Evolutionary conservation across 1,140 invertebrate species (phyloP).

Genomic region (Zaprionus kolodkinae): DNA sequence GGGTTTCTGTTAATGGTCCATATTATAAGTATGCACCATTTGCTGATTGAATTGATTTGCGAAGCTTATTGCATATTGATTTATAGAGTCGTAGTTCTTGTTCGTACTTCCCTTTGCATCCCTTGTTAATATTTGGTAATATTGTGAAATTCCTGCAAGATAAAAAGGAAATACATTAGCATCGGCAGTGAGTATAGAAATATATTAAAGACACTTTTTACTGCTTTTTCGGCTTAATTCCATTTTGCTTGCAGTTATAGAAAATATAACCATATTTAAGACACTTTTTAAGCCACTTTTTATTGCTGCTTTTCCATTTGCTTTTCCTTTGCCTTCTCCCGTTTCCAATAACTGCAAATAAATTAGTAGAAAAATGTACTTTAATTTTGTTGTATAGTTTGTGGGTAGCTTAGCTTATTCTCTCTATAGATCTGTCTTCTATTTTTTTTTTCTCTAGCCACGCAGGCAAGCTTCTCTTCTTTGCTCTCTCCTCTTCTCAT

Average conservation of each 20-base stretch:
- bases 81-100: background rate
- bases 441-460: slow-evolving; percentile 1
- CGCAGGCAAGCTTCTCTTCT: background rate
- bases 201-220: background rate
- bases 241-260: too few species aligned
- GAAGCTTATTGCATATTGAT: slow-evolving; percentile 17
- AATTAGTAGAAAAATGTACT: background rate
- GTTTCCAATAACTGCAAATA: slow-evolving; percentile 7
- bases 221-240: background rate
- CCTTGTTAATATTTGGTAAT: slow-evolving; percentile 12
- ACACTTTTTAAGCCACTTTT: background rate
- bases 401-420: slow-evolving; percentile 41
- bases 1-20: slow-evolving; percentile 85
- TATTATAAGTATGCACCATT: slow-evolving; percentile 83
- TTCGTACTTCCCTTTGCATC: background rate
- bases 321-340: background rate
- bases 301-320: background rate
- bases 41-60: slow-evolving; percentile 31
- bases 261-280: too few species aligned
- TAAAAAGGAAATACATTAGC: slow-evolving; percentile 5
- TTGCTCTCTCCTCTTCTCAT: background rate
- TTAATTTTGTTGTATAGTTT: background rate
- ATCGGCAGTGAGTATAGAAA: too few species aligned
- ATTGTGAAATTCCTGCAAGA: slow-evolving; percentile 38
- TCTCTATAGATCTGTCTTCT: slow-evolving; percentile 46